phyloP scores from a whole-genome alignment of 2,113 vertebrate species.

The Parus major region DNA sequence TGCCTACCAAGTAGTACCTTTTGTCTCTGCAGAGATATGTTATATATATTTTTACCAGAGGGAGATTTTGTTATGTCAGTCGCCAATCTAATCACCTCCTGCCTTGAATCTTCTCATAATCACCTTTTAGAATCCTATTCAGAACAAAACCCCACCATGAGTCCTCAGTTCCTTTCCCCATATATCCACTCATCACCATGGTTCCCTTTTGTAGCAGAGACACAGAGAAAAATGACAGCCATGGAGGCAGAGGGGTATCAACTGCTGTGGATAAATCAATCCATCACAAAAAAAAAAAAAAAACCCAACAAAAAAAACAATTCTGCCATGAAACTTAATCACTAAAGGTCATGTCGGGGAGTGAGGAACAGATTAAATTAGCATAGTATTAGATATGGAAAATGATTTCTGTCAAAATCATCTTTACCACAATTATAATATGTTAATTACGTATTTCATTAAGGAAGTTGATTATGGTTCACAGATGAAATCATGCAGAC shows the following conservation, averaged over 20 bases:
- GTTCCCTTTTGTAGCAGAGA: background rate
- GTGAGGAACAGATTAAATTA: slow-evolving; percentile 99
- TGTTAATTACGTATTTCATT: slow-evolving; percentile 99
- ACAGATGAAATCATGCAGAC: slow-evolving; percentile 94
- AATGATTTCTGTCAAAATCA: slow-evolving; percentile 99
- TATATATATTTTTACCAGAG: background rate
- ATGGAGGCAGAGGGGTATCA: slow-evolving; percentile 66
- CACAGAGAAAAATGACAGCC: slow-evolving; percentile 71
- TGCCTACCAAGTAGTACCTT: background rate
- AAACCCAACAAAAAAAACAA: slow-evolving; percentile 54
- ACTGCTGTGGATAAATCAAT: slow-evolving; percentile 86
- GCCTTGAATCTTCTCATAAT: background rate
- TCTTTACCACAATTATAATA: slow-evolving; percentile 99
- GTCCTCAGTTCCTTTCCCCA: background rate
- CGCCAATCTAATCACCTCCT: background rate
- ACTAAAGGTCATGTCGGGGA: slow-evolving; percentile 98
- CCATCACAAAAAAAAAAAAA: slow-evolving; percentile 77
- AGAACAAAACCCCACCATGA: background rate
- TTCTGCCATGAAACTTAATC: slow-evolving; percentile 98
- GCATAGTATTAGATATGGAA: slow-evolving; percentile 99
- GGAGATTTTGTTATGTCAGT: background rate
- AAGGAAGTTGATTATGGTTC: slow-evolving; percentile 99
- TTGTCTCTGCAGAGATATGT: background rate
- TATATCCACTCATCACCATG: background rate
- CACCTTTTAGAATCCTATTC: background rate